Base-by-base conservation (phyloP, 1,140 invertebrate species). In the Plectus sambesii region DNA sequence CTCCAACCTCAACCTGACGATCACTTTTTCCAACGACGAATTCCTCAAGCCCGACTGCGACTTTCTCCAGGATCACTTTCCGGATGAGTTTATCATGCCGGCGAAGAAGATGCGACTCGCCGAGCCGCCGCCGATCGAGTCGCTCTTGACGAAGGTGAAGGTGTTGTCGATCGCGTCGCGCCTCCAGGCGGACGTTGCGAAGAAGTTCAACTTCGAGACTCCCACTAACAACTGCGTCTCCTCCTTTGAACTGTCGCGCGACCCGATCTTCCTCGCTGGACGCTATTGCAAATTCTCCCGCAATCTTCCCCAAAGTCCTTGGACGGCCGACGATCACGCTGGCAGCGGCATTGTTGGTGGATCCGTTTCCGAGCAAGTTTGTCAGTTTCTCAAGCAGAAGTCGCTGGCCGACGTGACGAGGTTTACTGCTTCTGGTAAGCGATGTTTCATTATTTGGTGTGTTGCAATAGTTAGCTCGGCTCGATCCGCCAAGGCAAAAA, bases 221-320 rank as follows among this genome's bases (percentile, higher is more conserved):
- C 56, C 65, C 0, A 36, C 56, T 22, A 37, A 33, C 9, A 39
- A 39, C 17, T 60, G 56, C 22, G 42, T 17, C 33, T 51, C 54
- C 39, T 5, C 27, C 3, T 27, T 58, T n/a, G 3, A 6, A 0
- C 55, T 65, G 22, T 51, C 67, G 51, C 43, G 65, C 23, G 61
- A 68, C 39, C 25, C 53, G 9, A 40, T 68, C 8, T 66, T 49
- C 40, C 52, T 66, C 33, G 63, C 40, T 39, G 63, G 64, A 17
- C 37, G 64, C 17, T 66, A 66, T 35, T 63, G 62, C 49, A 66
- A 66, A 38, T 66, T 41, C 43, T 66, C 64, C 22, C 41, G 64
- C 38, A 43, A 29, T 20, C 35, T 66, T 2, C 66, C 65, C 5
- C 64, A 66, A 48, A 56, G 54, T 12, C 60, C 66, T 3, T 66